Conservation (phyloP, 2,888 invertebrate species). For the Chloroclystis v-ata region DNA sequence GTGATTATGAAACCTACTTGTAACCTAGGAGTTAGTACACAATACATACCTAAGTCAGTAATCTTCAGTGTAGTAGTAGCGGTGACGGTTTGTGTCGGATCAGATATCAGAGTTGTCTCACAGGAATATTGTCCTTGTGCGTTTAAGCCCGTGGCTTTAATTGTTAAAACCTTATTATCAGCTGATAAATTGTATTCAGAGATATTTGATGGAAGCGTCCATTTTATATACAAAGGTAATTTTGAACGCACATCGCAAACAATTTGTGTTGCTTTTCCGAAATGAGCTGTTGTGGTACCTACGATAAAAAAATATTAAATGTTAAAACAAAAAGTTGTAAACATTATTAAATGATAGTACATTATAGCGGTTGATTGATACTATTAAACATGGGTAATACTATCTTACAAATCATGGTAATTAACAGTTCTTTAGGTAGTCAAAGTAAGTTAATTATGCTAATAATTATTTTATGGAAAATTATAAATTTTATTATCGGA, state of each 20-base stretch:
- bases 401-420: too few species aligned
- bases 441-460: too few species aligned
- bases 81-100: constrained; percentile 1
- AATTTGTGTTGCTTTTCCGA: constrained; percentile 4
- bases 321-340: too few species aligned
- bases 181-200: constrained; percentile 5
- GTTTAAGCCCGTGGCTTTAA: constrained; percentile 6
- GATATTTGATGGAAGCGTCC: constrained; percentile 7
- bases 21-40: too few species aligned
- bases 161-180: constrained; percentile 10
- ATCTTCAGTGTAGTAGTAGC: constrained; percentile 8
- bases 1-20: too few species aligned
- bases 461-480: too few species aligned
- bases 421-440: too few species aligned
- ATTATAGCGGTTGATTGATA: too few species aligned
- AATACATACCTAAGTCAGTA: constrained; percentile 9
- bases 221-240: constrained; percentile 8
- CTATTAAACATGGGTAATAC: too few species aligned
- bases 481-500: too few species aligned
- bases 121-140: constrained; percentile 11
- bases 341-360: too few species aligned
- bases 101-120: constrained; percentile 7
- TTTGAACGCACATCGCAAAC: constrained; percentile 1
- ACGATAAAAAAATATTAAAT: too few species aligned
- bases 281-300: constrained; percentile 2